A percentile compares a stretch with the other conserved stretches of the same genome.
Evolutionary conservation across 2,113 vertebrate genomes (phyloP).

Genomic region (Balaeniceps rex): DNA sequence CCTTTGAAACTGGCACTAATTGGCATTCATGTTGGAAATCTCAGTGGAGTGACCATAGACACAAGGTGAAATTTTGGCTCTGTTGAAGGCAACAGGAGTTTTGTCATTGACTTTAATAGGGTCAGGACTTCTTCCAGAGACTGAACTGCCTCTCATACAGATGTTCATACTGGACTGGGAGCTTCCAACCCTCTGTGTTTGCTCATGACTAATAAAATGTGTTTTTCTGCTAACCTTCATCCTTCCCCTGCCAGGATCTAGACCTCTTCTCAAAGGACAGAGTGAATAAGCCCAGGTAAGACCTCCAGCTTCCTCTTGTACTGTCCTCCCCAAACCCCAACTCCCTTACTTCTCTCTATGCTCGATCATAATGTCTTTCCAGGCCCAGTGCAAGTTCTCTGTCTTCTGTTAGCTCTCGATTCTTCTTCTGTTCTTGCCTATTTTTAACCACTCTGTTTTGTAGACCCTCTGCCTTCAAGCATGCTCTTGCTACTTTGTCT

Average conservation of each 20-base stretch:
- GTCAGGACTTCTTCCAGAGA: constrained; percentile 36
- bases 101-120: constrained; percentile 50
- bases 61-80: constrained; percentile 40
- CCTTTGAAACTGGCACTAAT: constrained; percentile 61
- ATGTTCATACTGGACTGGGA: background rate
- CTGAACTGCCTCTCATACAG: background rate
- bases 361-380: background rate
- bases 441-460: background rate
- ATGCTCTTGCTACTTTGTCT: background rate
- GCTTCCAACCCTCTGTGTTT: background rate
- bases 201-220: background rate
- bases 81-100: constrained; percentile 13
- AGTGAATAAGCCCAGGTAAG: background rate
- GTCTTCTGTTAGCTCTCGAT: background rate
- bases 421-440: background rate
- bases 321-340: background rate
- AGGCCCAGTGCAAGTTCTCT: background rate
- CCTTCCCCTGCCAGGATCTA: background rate
- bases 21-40: constrained; percentile 45
- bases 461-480: background rate
- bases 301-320: background rate
- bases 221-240: background rate
- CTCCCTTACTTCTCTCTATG: background rate
- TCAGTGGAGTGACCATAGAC: background rate
- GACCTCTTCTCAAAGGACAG: background rate